Base-by-base conservation (phyloP, 2,888 invertebrate species). In the Seladonia tumulorum region DNA sequence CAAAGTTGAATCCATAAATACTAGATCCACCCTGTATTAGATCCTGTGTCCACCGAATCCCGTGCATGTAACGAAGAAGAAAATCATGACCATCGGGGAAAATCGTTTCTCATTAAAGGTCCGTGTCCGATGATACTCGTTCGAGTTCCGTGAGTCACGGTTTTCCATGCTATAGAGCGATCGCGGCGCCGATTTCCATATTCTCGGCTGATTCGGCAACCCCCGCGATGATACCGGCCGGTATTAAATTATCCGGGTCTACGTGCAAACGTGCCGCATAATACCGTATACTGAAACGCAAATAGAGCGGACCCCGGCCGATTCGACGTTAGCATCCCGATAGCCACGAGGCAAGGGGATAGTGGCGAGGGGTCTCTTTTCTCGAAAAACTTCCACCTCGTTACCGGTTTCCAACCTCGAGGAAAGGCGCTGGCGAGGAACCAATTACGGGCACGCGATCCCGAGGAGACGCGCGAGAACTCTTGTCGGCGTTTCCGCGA, bases 361-460 rank as follows among this genome's bases (percentile, higher is more conserved):
- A n/a, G n/a, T n/a, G 78, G 78, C 39, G 79, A 82, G 76, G 85
- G 82, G 82, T 81, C 80, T 79, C 63, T 81, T 81, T 86, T 86
- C 81, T 70, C 71, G 86, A 84, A 88, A 88, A 83, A 85, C 87
- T 90, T 85, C 87, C 79, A 78, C 86, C 91, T 90, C 87, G 90
- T 90, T 90, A 90, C 87, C 91, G 83, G 90, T 89, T 88, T 87
- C 84, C 86, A 91, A 81, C 85, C 83, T 83, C 83, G 86, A 77
- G 87, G 85, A 89, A 83, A 88, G 79, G 71, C 77, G 73, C 71
- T 81, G 86, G 79, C 87, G 75, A 87, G 82, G 57, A 80, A 87
- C 84, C 91, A 91, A 91, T 91, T 91, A 91, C 82, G 79, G 88
- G 76, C 91, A 91, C 90, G 91, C 91, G 89, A 91, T 84, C 87